Evolutionary conservation across 1,140 invertebrate species (phyloP).

Genomic region (Trichonephila inaurata): DNA sequence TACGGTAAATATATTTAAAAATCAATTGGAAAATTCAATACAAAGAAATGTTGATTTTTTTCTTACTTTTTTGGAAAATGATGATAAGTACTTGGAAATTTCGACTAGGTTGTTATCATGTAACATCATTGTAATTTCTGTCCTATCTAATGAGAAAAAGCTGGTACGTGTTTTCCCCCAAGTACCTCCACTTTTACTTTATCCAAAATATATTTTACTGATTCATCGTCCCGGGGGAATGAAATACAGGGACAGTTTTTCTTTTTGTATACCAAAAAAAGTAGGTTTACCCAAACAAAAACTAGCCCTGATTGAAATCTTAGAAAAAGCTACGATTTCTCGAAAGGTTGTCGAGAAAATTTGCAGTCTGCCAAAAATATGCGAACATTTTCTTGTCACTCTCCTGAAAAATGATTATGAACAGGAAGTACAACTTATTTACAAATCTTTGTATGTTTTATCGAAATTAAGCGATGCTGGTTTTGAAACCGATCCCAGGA

Average conservation of each 20-base stretch:
- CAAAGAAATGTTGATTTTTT: not conserved
- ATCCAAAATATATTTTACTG: not conserved
- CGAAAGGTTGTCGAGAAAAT: not conserved
- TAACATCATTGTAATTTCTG: not conserved
- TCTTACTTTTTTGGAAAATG: not conserved
- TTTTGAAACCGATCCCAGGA: conserved; percentile 26
- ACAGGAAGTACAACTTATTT: not conserved
- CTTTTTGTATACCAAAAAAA: not conserved
- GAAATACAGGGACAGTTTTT: not conserved
- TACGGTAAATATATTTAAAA: not conserved
- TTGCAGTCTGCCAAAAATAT: not conserved
- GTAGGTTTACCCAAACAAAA: not conserved
- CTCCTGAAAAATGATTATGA: not conserved
- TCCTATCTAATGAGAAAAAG: not conserved
- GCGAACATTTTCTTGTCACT: conserved; percentile 2
- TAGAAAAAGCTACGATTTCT: not conserved
- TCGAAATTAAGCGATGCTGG: conserved; percentile 52
- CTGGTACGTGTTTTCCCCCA: not conserved
- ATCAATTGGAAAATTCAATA: not conserved
- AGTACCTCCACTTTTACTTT: not conserved
- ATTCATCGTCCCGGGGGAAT: too few species aligned
- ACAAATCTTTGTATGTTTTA: conserved; percentile 25
- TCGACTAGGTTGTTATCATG: not conserved
- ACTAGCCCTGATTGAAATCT: not conserved
- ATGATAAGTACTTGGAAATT: not conserved